A percentile compares a stretch with the other conserved stretches of the same genome.
Evolutionary conservation across 2,888 invertebrate genomes (phyloP).

Genomic region (Nemotelus nigrinus): DNA sequence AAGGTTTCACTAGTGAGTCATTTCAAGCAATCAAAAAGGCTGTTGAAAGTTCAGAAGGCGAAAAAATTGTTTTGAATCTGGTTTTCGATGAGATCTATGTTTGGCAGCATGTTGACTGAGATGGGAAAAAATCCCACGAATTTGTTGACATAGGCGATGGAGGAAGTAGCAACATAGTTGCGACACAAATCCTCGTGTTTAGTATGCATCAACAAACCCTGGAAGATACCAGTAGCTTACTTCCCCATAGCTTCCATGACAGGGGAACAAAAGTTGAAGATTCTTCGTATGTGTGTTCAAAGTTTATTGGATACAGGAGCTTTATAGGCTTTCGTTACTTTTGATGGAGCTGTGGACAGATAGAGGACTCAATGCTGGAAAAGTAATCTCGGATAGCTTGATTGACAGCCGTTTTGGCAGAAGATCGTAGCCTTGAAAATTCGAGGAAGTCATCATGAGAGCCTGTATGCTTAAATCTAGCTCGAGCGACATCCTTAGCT

Average conservation of each 20-base stretch:
- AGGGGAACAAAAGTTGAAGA: too few species aligned
- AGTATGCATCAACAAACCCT: not conserved
- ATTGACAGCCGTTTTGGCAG: too few species aligned
- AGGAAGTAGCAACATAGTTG: not conserved
- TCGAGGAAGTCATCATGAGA: too few species aligned
- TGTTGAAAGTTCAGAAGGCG: not conserved
- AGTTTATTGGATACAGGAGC: too few species aligned
- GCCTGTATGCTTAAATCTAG: too few species aligned
- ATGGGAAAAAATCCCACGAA: not conserved
- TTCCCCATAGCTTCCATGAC: not conserved
- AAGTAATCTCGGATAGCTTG: too few species aligned
- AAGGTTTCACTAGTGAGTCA: not conserved
- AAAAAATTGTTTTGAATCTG: not conserved
- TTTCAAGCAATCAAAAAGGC: not conserved
- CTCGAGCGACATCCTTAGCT: too few species aligned
- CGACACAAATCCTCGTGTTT: not conserved
- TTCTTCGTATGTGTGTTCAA: too few species aligned
- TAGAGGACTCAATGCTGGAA: too few species aligned
- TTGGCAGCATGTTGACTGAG: not conserved
- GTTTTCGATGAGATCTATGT: not conserved
- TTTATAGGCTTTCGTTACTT: too few species aligned
- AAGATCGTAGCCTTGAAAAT: too few species aligned
- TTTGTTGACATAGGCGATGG: not conserved
- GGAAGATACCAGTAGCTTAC: not conserved
- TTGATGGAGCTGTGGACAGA: too few species aligned